Percentiles rank a stretch among this genome's conserved stretches.
These are phyloP conservation scores for Melieria omissa DNA, from an alignment of 2,888 invertebrate genomes.

Conservation along the genomic window DNA sequence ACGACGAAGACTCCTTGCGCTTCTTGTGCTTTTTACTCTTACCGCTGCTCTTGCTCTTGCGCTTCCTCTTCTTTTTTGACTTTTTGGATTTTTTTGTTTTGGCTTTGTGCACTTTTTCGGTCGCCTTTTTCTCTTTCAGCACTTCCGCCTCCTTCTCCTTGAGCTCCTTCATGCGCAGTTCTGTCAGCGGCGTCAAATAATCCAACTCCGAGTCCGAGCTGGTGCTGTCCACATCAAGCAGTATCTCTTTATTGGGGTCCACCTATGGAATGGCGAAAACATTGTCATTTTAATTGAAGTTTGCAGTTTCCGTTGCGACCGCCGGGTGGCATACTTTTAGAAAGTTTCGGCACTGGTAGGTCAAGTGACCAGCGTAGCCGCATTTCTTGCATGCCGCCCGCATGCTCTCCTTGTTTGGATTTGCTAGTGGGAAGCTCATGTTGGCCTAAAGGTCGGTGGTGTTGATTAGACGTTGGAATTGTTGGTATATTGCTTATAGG, in stretches of 20 bases:
- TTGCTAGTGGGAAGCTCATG: conserved; percentile 63
- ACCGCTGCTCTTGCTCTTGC: conserved; percentile 41
- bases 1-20: conserved; percentile 43
- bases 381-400: conserved; percentile 93
- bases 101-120: conserved; percentile 40
- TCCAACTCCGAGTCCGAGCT: conserved; percentile 87
- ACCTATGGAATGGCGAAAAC: conserved; percentile 67
- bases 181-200: conserved; percentile 85
- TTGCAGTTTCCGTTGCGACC: conserved; percentile 11
- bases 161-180: conserved; percentile 81
- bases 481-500: conserved; percentile 20
- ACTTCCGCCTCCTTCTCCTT: conserved; percentile 74
- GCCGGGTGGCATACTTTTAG: conserved; percentile 73
- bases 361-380: conserved; percentile 95
- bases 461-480: conserved; percentile 14
- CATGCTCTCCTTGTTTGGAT: conserved; percentile 76
- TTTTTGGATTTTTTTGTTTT: conserved; percentile 44
- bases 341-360: conserved; percentile 96
- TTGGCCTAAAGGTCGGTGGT: conserved; percentile 29
- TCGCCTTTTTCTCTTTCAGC: conserved; percentile 43
- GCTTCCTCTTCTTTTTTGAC: conserved; percentile 44
- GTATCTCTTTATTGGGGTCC: conserved; percentile 92
- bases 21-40: conserved; percentile 45
- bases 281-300: conserved; percentile 7
- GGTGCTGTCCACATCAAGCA: conserved; percentile 93